Conservation (phyloP, 2,113 vertebrate species). For the Sisor rabdophorus region DNA sequence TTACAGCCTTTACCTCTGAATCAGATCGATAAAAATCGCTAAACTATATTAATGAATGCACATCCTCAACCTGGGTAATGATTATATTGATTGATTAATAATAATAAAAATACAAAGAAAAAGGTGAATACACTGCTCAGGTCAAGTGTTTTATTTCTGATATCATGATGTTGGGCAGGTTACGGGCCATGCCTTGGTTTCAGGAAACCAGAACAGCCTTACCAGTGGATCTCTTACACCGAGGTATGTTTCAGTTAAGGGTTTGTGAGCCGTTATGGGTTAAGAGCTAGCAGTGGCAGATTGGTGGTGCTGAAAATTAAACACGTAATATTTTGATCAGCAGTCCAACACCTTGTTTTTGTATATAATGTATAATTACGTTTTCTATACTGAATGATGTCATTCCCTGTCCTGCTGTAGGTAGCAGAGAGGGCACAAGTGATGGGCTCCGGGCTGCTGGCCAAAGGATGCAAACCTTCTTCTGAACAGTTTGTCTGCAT, state of each 20-base stretch:
- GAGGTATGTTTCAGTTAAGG: slow-evolving; percentile 61
- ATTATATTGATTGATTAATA: too few species aligned
- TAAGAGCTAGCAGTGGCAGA: too few species aligned
- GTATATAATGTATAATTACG: not conserved
- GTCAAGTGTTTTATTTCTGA: not conserved
- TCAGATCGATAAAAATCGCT: too few species aligned
- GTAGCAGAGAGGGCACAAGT: slow-evolving; percentile 67
- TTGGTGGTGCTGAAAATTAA: too few species aligned
- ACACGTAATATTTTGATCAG: too few species aligned
- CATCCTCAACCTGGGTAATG: too few species aligned
- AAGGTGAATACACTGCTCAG: not conserved
- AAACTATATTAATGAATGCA: too few species aligned
- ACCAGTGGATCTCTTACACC: slow-evolving; percentile 75
- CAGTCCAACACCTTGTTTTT: too few species aligned
- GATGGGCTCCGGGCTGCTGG: slow-evolving; percentile 70
- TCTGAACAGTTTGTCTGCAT: slow-evolving; percentile 70
- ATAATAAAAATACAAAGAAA: too few species aligned
- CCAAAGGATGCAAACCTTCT: slow-evolving; percentile 69
- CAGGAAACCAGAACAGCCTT: slow-evolving; percentile 69
- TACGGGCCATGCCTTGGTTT: slow-evolving; percentile 69
- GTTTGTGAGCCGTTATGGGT: too few species aligned
- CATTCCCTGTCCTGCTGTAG: slow-evolving; percentile 48
- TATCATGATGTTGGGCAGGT: slow-evolving; percentile 54
- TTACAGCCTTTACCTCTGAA: too few species aligned
- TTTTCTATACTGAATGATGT: not conserved